Base-by-base conservation (phyloP, 1,140 invertebrate genomes). In the Aethina tumida region DNA sequence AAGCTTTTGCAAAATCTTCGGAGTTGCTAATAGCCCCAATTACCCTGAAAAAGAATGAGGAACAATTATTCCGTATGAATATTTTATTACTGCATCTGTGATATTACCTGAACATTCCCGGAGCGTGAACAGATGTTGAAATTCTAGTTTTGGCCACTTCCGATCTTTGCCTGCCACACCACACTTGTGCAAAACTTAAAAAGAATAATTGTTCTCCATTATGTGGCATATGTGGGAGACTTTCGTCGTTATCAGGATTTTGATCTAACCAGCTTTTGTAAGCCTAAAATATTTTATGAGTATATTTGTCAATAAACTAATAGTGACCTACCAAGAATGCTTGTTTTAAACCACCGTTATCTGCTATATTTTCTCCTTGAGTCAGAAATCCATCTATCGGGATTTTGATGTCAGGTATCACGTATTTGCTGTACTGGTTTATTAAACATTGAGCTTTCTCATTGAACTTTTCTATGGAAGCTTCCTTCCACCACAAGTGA, bases 281-380 rank as follows among this genome's bases (percentile, higher is more conserved):
- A 20, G 78, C 77, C 73, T 79, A 42, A 9, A 40, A 46, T 31
- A 29, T 17, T 8, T 24, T 13, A 10, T 36, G 28, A 18, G 9
- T 28, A 25, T 21, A 13, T 14, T 25, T 21, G 1, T 29, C 25
- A 2, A 7, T 20, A 40, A 2, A 22, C 13, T 7, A 12, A 10
- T 2, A 6, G 17, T 35, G 35, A 50, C 56, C 67, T 66, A 80
- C 81, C 52, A 72, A 69, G 53, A 79, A 89, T 3, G 84, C 78
- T 60, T 89, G 83, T 43, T 87, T 87, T 10, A 91, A 71, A 5
- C 87, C 88, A 5, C 87, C 87, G 59, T 91, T 91, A 53, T 91
- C 88, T 4, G 86, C 87, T 39, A 91, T 91, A 59, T 91, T 91
- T 64, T 91, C 87, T 2, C 84, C 83, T 49, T 83, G 69, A 0